Percentiles rank a stretch among this genome's conserved stretches.
Conservation (phyloP, 2,113 vertebrate genomes). For the Corythaixoides concolor region DNA sequence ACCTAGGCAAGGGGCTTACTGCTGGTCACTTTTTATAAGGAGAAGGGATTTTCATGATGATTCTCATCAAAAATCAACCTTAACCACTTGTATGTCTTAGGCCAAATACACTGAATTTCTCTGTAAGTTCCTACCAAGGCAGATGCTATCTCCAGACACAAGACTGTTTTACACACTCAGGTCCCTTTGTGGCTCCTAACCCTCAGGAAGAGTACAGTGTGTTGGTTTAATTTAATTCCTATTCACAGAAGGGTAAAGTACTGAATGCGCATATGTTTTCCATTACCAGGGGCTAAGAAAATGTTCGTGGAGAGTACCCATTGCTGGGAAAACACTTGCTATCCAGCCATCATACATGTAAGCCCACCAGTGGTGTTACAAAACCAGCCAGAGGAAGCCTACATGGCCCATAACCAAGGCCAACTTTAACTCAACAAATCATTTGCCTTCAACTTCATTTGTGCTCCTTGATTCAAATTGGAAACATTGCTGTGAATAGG, state of each 20-base stretch:
- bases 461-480: not conserved
- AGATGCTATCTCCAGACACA: not conserved
- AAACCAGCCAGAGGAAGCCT: not conserved
- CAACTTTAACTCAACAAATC: not conserved
- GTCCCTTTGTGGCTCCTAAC: not conserved
- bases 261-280: fast-evolving
- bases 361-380: not conserved
- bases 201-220: not conserved
- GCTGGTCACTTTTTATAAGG: not conserved
- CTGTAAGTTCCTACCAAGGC: not conserved
- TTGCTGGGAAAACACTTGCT: not conserved
- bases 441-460: not conserved
- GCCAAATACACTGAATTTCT: not conserved
- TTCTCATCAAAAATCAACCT: not conserved
- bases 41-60: not conserved
- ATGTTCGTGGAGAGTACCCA: fast-evolving
- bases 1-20: not conserved
- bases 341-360: not conserved
- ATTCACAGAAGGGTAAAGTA: not conserved
- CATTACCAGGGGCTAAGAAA: not conserved
- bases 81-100: not conserved
- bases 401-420: not conserved
- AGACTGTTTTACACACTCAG: not conserved
- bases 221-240: not conserved
- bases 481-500: not conserved